Base-by-base conservation (phyloP, 2,797 vertebrate species). In the Gadopsis bispinosus region DNA sequence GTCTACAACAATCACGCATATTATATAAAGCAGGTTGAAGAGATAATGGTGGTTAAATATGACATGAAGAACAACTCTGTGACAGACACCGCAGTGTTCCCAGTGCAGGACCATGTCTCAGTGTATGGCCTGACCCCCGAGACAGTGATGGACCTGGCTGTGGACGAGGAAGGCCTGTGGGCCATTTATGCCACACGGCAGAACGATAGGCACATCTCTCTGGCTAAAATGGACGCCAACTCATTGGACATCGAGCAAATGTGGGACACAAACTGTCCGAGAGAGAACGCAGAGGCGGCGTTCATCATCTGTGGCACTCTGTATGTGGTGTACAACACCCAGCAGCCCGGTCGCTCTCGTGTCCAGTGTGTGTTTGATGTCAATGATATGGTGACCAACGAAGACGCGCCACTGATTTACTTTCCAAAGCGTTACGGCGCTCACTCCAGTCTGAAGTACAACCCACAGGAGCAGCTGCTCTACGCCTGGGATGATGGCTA, bases 401-500 rank as follows among this genome's bases (percentile, higher is more conserved):
- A 99, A 45, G 96, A 96, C 0, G 97, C 97, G 0, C 95, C 97
- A 0, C 92, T 97, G 13, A 92, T 98, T 55, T 99, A 99, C 76
- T 99, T 99, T 83, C 98, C 98, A 56, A 98, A 97, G 76, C 96
- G 98, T 41, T 99, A 98, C 0, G 97, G 97, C 10, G 94, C 97
- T 47, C 98, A 98, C 65, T 95, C 98, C 87, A 97, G 98, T 85
- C 94, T 99, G 86, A 98, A 99, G 92, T 99, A 99, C 89, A 98
- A 95, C 88, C 98, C 98, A 2, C 92, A 85, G 0, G 98, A 99
- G 91, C 95, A 96, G 88, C 96, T 98, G 87, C 94, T 99, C 60
- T 99, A 99, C 0, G 98, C 98, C 83, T 99, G 98, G 98, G 98
- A 99, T 0, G 97, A 99, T 0, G 98, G 98, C 69, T 99, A 99